Base-by-base conservation (phyloP, 2,888 invertebrate species). In the Trilocha varians region DNA sequence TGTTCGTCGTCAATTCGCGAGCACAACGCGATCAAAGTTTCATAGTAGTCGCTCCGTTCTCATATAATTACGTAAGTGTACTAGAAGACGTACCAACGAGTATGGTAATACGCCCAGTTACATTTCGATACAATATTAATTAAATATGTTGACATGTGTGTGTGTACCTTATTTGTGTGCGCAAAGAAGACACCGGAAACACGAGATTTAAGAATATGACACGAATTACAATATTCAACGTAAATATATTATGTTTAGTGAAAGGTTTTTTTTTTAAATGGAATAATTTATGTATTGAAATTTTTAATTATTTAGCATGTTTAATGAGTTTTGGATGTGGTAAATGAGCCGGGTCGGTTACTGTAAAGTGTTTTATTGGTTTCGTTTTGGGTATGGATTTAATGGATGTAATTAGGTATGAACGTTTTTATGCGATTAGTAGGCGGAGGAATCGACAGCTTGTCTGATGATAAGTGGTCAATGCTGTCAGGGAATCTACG, bases 21-120 rank as follows among this genome's bases (percentile, higher is more conserved):
- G 6, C 25, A 25, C 6, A 6, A 5, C 6, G 2, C 1, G 25
- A 25, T 11, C 6, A 25, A 25, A 25, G 8, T 9, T 25, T 25
- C 25, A 25, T 6, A 25, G 25, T 25, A 25, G 25, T 9, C 8
- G 25, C 25, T 5, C 25, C 25, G 25, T 25, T 11, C 4, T 25
- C 25, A 25, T 25, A 25, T 25, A 25, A 25, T 25, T 25, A 25
- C 25, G 25, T 25, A 25, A 25, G 25, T 25, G 25, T 11, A 25
- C 25, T 25, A 25, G 25, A 25, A 25, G 25, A 25, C 25, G 25
- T 25, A 25, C 65, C 47, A 53, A 53, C 63, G 43, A 46, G 69
- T 73, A 69, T 70, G 70, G 57, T 64, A 71, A 73, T 71, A 44
- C 38, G 41, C 34, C 52, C 47, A 49, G 55, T 57, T 50, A 55